Evolutionary conservation across 2,888 invertebrate genomes (phyloP).

Genomic region (Himalopsyche japonica): DNA sequence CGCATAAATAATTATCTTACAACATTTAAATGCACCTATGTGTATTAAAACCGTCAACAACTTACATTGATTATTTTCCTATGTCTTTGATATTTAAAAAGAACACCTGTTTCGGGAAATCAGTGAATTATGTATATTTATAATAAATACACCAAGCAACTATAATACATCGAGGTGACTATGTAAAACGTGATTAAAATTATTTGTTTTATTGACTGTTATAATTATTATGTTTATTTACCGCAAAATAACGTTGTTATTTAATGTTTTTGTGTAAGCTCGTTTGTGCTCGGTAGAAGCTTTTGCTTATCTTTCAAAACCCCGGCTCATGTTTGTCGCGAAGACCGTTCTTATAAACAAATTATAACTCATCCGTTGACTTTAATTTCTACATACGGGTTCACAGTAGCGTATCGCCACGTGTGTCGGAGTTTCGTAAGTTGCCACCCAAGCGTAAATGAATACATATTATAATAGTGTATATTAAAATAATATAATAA

Average conservation of each 20-base stretch:
- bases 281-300: neutral
- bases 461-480: neutral
- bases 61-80: no score
- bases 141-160: no score
- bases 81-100: no score
- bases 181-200: no score
- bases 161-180: no score
- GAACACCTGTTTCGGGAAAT: no score
- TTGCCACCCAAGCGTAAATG: neutral
- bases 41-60: no score
- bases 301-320: neutral
- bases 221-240: no score
- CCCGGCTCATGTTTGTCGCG: neutral
- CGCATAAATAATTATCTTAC: no score
- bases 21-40: no score
- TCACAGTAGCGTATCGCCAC: neutral
- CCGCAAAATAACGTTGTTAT: neutral
- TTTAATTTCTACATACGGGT: neutral
- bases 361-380: neutral
- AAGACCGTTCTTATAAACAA: neutral
- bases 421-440: neutral
- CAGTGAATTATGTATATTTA: no score
- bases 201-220: no score
- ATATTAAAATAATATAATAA: neutral
- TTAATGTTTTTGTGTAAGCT: neutral